Base-by-base conservation (phyloP, 2,113 vertebrate genomes). In the Channa argus region DNA sequence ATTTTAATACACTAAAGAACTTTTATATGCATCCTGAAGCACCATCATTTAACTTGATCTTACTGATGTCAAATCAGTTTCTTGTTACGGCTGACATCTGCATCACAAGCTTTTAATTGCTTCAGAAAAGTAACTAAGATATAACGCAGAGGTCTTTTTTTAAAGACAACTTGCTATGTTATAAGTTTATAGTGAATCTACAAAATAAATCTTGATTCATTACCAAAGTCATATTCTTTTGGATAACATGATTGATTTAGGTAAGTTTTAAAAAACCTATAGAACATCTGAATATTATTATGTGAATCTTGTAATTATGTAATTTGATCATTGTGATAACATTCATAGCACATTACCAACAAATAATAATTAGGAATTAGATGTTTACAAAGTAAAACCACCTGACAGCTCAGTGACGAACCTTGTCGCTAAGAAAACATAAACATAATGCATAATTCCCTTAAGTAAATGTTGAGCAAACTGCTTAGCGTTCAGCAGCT, bases 401-500 rank as follows among this genome's bases (percentile, higher is more conserved):
- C 55, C 4, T 53, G 75, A 78, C 50, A 14, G 61, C 73, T 82
- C 60, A 36, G 49, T 36, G 46, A 49, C 61, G 14, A 60, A 55
- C 62, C 46, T 45, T 67, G 60, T 71, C 73, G 52, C n/a, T 0
- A 71, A 43, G 47, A 53, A 76, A 84, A 87, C 73, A 24, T 24
- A 66, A 64, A 52, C 62, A 58, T 53, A 59, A 60, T 56, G 84
- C 59, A 77, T 69, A 72, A 83, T 63, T 49, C 7, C 44, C 14
- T 70, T 68, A 61, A 49, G 65, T 66, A 43, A 74, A 71, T 49
- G 78, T 72, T 72, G 62, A 78, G 66, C 52, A 74, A 58, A 64
- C 59, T 59, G 56, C 68, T 87, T 63, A 44, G n/a, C 69, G 80
- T 64, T 83, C 68, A 52, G 12, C 68, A 59, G 60, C 71, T 81